phyloP scores from a whole-genome alignment of 2,888 invertebrate species.

The Sphaerophoria taeniata region DNA sequence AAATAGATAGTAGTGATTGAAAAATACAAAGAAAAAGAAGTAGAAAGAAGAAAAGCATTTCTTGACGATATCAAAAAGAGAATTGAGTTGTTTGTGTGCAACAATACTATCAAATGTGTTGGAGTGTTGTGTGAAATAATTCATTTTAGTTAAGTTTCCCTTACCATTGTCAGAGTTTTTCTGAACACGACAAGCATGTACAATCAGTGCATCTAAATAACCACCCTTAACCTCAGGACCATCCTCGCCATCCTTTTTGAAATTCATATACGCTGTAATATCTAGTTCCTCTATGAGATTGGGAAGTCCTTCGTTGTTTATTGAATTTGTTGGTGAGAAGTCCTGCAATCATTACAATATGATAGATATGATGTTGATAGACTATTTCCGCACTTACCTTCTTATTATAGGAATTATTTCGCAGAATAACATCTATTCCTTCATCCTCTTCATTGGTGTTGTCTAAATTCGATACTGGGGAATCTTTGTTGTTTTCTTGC shows the following conservation, averaged over 20 bases:
- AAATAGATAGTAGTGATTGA: slow-evolving; percentile 65
- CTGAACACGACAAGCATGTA: slow-evolving; percentile 97
- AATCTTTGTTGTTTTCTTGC: slow-evolving; percentile 62
- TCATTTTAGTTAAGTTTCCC: slow-evolving; percentile 50
- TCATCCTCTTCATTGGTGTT: slow-evolving; percentile 75
- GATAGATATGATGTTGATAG: background rate
- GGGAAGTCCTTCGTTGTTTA: slow-evolving; percentile 77
- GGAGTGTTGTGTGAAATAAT: background rate
- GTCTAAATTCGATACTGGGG: slow-evolving; percentile 51
- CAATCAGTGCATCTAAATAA: slow-evolving; percentile 95
- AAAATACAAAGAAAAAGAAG: slow-evolving; percentile 51
- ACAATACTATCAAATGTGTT: background rate
- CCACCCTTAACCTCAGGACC: slow-evolving; percentile 97
- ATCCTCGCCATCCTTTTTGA: slow-evolving; percentile 92
- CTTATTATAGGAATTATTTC: slow-evolving; percentile 75
- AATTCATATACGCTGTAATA: slow-evolving; percentile 90
- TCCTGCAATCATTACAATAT: slow-evolving; percentile 55
- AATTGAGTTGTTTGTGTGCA: background rate
- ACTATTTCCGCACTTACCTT: slow-evolving; percentile 66
- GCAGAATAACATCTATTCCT: slow-evolving; percentile 75
- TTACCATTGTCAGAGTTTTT: slow-evolving; percentile 85
- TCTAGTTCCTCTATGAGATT: slow-evolving; percentile 92
- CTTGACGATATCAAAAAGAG: slow-evolving; percentile 17
- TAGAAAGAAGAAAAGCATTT: slow-evolving; percentile 64
- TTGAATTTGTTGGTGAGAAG: slow-evolving; percentile 75